Evolutionary conservation across 2,797 vertebrate species (phyloP).

Genomic region (Spinibarbus caldwelli): DNA sequence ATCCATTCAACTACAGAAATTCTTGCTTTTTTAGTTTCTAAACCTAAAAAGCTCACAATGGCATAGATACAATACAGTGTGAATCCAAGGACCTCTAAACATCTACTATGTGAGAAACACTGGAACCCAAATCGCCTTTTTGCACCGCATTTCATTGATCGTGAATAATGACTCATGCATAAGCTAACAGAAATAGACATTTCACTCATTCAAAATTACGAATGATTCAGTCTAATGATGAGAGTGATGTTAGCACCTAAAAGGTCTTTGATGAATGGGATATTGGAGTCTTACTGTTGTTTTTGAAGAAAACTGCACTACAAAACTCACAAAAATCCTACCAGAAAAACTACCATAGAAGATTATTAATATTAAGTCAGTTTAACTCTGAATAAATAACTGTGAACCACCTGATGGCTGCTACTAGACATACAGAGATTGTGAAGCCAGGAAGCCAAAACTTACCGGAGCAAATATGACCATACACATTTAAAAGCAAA

Average conservation of each 20-base stretch:
- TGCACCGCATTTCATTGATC: neutral
- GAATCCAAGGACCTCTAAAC: neutral
- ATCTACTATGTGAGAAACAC: neutral
- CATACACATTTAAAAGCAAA: conserved; percentile 92
- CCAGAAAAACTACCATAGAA: neutral
- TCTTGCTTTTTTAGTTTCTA: neutral
- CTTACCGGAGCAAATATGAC: conserved; percentile 96
- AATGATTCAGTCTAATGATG: neutral
- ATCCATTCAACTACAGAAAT: conserved; percentile 8
- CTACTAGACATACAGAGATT: neutral
- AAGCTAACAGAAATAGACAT: conserved; percentile 30
- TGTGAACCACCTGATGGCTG: neutral
- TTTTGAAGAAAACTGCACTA: neutral
- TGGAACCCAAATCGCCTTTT: neutral
- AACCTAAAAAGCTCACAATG: neutral
- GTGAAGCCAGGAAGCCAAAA: conserved; percentile 63
- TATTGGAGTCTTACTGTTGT: neutral
- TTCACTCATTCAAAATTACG: neutral
- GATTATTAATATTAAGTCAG: neutral
- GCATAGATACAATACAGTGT: neutral
- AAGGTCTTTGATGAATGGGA: neutral
- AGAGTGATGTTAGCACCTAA: conserved; percentile 2
- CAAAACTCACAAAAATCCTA: conserved; percentile 4
- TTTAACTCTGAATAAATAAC: neutral
- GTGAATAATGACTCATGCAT: conserved; percentile 20